Evolutionary conservation across 2,113 vertebrate genomes (phyloP), one percentile per base, ranked within the genome.

Genomic region (Sinosuthora webbiana): DNA sequence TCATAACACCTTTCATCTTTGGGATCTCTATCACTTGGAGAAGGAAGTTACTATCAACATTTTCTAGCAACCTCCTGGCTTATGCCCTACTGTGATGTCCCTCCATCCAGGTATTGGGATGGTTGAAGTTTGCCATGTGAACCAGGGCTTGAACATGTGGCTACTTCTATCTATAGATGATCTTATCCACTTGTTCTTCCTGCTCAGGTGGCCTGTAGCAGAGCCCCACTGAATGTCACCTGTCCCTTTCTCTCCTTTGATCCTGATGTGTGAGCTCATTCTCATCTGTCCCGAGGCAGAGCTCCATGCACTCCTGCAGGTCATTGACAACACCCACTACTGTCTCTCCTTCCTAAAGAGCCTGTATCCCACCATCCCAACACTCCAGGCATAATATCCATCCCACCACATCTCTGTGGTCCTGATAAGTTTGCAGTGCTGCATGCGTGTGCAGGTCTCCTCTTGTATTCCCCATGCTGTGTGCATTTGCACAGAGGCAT

Each of bases 381-480:
- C 27, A 22, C 57, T 27, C 81, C 21, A 44, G 47, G 56, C 13
- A 21, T 1, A 31, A 57, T 27, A 73, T 21, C 80, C 33, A 37
- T 37, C 47, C 68, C 27, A 37, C 22, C 39, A 53, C 27, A 18
- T 28, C 39, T 53, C 49, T 2, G 0, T 33, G 68, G 39, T 18
- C 33, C 49, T 83, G 39, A 2, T 33, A 11, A 28, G 2, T 37
- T 55, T 23, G 10, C 0, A 0, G n/a, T 27, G 28, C 49, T 55
- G 14, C 11, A 4, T 16, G 22, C 27, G 27, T 63, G 47, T 37
- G 33, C 68, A 27, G 2, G 2, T 27, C 27, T 63, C 14, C 47
- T 63, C 33, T 27, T 33, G 22, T 33, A 31, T 33, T 63, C 33
- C 27, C 22, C 33, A 3, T 8, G 33, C 39, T 73, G 35, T 70